Base-by-base conservation (phyloP, 2,113 vertebrate species). In the Ictidomys tridecemlineatus region DNA sequence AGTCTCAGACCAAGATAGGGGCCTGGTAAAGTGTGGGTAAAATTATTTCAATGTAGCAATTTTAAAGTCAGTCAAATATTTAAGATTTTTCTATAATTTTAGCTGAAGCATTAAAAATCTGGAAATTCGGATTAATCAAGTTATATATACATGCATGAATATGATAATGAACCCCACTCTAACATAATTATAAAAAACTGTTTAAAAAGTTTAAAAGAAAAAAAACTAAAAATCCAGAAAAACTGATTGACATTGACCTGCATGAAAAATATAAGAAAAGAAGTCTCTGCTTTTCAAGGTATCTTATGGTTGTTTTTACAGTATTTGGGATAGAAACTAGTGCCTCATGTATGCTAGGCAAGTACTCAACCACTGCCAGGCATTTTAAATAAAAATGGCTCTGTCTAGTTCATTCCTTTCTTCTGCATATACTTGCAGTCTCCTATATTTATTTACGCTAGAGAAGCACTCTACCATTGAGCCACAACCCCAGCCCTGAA, bases 381-480 rank as follows among this genome's bases (percentile, higher is more conserved):
- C 17, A 88, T 92, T 97, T 95, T 79, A 77, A 86, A 24, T 96
- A 34, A n/a, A 88, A 22, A 24, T 14, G 16, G 85, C 65, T 74
- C 7, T 61, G 67, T 42, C 70, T 89, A 94, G 12, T 70, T 86
- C 45, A 58, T 1, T 42, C 32, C 53, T 93, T 2, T 91, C 18
- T 26, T 34, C 42, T 96, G 77, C 72, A 78, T 2, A 72, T 2
- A 74, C 24, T 16, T 37, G 34, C 97, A 96, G 77, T 56, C 24
- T 45, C 87, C 84, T 73, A 22, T 63, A 72, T 51, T 92, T 56
- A 56, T 58, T 22, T 58, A 22, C 24, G 56, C 56, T 58, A 56
- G 56, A 20, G 20, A 58, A 58, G 56, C 20, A 5, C 56, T 58
- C 20, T 58, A 58, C 56, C 56, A 58, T 20, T 58, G 56, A 58